Percentiles rank a stretch among this genome's conserved stretches.
These are phyloP conservation scores for Lathronympha strigana DNA, from an alignment of 2,888 invertebrate genomes.

Conservation along the genomic window DNA sequence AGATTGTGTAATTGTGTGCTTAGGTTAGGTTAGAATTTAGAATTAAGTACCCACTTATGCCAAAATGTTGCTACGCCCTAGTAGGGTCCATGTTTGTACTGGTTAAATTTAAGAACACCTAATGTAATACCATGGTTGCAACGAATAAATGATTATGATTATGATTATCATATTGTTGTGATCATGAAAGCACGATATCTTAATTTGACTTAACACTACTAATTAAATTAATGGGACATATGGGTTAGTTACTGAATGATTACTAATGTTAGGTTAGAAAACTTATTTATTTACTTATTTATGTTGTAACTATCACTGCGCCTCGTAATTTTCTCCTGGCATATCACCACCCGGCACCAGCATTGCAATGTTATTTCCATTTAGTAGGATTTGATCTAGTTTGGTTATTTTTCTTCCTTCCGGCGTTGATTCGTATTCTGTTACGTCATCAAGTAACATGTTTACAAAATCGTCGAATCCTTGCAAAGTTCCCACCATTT, in stretches of 20 bases:
- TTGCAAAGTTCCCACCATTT: slow-evolving; percentile 98
- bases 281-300: slow-evolving; percentile 32
- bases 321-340: slow-evolving; percentile 76
- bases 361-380: slow-evolving; percentile 99
- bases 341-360: slow-evolving; percentile 81
- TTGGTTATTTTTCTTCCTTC: slow-evolving; percentile 98
- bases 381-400: slow-evolving; percentile 98
- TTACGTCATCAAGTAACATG: slow-evolving; percentile 98
- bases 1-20: too few species aligned
- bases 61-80: too few species aligned
- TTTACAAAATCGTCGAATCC: slow-evolving; percentile 99
- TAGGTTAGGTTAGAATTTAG: too few species aligned
- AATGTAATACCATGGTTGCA: too few species aligned
- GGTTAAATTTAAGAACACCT: too few species aligned
- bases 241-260: neutral
- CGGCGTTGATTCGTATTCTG: slow-evolving; percentile 98
- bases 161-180: too few species aligned
- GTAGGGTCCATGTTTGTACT: too few species aligned
- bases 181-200: too few species aligned
- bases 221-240: neutral
- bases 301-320: slow-evolving; percentile 52
- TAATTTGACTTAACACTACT: too few species aligned
- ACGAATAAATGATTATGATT: too few species aligned
- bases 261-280: slow-evolving; percentile 5
- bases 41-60: too few species aligned